Percentiles rank a stretch among this genome's conserved stretches.
These are phyloP conservation scores for Standfussiana lucernea DNA, from an alignment of 2,888 invertebrate species.

Conservation along the genomic window DNA sequence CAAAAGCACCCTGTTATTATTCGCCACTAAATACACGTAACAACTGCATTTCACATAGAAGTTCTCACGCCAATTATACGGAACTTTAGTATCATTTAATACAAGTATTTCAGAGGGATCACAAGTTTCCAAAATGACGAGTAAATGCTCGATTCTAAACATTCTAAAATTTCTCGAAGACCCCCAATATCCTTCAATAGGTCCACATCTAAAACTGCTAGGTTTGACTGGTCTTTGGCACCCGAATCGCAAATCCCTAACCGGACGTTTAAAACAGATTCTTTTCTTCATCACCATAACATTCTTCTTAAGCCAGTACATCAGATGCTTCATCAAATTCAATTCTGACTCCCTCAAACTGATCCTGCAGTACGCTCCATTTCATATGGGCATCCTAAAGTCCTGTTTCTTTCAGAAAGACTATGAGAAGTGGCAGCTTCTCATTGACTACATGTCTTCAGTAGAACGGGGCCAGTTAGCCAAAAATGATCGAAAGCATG, in stretches of 20 bases:
- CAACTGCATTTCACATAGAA: conserved; percentile 71
- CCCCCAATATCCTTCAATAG: conserved; percentile 76
- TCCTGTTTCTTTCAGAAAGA: conserved; percentile 76
- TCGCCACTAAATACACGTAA: conserved; percentile 71
- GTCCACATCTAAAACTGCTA: conserved; percentile 76
- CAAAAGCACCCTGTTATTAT: conserved; percentile 75
- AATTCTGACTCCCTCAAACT: conserved; percentile 71
- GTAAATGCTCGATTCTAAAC: conserved; percentile 24
- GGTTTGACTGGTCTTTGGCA: conserved; percentile 77
- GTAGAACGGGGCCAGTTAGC: conserved; percentile 73
- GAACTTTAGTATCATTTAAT: conserved; percentile 49
- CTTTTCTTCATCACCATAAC: conserved; percentile 71
- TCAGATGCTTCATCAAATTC: conserved; percentile 75
- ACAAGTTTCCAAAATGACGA: conserved; percentile 45
- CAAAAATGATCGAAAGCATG: conserved; percentile 62
- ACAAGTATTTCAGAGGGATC: conserved; percentile 20
- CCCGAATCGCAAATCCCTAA: conserved; percentile 66
- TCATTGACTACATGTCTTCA: conserved; percentile 77
- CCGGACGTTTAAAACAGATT: conserved; percentile 70
- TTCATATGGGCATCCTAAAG: conserved; percentile 80
- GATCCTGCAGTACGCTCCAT: conserved; percentile 80
- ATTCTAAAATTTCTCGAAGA: conserved; percentile 73
- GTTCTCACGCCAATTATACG: conserved; percentile 74
- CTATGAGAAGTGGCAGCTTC: conserved; percentile 74
- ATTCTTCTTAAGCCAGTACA: conserved; percentile 79